A percentile compares a stretch with the other conserved stretches of the same genome.
phyloP scores from a whole-genome alignment of 2,888 invertebrate species.

The Sialis lutaria region DNA sequence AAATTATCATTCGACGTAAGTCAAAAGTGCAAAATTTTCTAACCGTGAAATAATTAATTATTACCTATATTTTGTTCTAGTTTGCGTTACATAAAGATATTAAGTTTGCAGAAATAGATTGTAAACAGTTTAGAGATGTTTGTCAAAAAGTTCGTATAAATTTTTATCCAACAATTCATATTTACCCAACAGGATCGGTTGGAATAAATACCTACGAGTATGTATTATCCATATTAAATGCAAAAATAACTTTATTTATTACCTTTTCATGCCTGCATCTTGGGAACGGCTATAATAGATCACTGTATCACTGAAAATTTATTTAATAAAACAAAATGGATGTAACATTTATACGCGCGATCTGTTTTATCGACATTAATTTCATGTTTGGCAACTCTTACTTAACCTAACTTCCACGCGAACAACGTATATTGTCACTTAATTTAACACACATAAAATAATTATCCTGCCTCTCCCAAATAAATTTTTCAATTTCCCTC shows the following conservation, averaged over 20 bases:
- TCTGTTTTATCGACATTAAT: too few relatives aligned
- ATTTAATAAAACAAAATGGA: slow-evolving; percentile 7
- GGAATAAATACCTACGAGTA: slow-evolving; percentile 32
- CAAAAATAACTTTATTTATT: too few relatives aligned
- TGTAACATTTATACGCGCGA: neutral
- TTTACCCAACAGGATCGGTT: slow-evolving; percentile 40
- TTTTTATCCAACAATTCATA: slow-evolving; percentile 41
- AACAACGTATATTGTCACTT: too few relatives aligned
- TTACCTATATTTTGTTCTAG: neutral
- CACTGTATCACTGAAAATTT: neutral
- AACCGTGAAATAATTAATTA: slow-evolving; percentile 1
- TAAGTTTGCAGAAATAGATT: slow-evolving; percentile 41
- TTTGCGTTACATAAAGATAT: slow-evolving; percentile 1
- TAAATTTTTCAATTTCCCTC: too few relatives aligned
- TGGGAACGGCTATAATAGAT: too few relatives aligned
- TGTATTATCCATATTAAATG: slow-evolving; percentile 18
- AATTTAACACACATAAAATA: too few relatives aligned
- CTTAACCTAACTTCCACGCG: too few relatives aligned
- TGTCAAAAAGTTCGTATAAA: slow-evolving; percentile 33
- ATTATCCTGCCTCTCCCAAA: too few relatives aligned
- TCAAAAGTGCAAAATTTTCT: slow-evolving; percentile 4
- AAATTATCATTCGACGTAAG: slow-evolving; percentile 37
- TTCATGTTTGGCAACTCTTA: too few relatives aligned
- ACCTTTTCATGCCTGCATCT: too few relatives aligned
- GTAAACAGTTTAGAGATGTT: slow-evolving; percentile 32